Percentiles rank a stretch among this genome's conserved stretches.
phyloP scores from a whole-genome alignment of 2,113 vertebrate genomes.

The Piaya cayana region DNA sequence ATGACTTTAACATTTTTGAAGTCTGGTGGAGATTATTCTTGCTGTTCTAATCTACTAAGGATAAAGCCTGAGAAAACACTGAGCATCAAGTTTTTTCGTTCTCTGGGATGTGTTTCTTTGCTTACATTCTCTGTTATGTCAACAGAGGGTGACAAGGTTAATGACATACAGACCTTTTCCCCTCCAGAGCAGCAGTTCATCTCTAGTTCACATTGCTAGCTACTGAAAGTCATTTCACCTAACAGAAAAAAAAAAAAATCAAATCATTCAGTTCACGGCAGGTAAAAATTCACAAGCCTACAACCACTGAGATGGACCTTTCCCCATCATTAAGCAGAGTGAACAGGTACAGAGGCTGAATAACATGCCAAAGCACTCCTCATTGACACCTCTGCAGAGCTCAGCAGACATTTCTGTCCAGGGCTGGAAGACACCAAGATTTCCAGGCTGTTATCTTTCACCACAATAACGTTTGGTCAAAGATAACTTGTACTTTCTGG shows the following conservation, averaged over 20 bases:
- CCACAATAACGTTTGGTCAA: background rate
- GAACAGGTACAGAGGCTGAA: background rate
- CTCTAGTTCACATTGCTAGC: background rate
- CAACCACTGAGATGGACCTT: background rate
- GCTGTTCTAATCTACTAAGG: background rate
- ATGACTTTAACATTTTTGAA: background rate
- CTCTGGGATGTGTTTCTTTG: background rate
- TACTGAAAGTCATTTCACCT: background rate
- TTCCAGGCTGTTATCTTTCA: constrained; percentile 1
- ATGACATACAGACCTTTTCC: constrained; percentile 8
- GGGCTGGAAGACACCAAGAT: background rate
- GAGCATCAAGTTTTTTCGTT: background rate
- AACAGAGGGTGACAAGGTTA: constrained; percentile 12
- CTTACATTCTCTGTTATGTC: constrained; percentile 13
- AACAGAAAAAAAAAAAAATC: background rate
- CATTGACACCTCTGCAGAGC: background rate
- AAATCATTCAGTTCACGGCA: background rate
- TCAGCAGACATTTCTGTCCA: background rate
- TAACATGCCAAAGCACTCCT: background rate
- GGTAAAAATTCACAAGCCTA: background rate
- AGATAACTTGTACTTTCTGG: background rate
- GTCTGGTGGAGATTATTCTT: background rate
- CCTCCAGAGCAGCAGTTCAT: background rate
- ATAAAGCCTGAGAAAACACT: constrained; percentile 29
- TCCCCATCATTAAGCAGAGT: background rate